Evolutionary conservation across 53 echinoderm and acorn worm genomes (phyloP).

Genomic region (Hippasteria phrygiana): DNA sequence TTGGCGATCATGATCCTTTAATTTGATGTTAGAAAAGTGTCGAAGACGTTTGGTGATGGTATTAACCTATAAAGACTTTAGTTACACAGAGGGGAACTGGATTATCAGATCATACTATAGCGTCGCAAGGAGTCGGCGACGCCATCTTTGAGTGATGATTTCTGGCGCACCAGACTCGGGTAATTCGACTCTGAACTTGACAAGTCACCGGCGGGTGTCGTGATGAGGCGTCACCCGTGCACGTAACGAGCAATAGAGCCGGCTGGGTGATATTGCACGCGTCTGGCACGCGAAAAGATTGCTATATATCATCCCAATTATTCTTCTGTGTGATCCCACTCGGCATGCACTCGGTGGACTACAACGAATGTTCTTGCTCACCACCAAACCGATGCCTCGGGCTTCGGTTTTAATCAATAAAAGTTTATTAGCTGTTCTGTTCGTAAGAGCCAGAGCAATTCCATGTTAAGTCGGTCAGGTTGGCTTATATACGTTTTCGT

Average conservation of each 20-base stretch:
- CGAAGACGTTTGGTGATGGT: too few relatives aligned
- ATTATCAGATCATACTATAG: not conserved
- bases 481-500: too few relatives aligned
- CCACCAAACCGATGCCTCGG: too few relatives aligned
- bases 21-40: too few relatives aligned
- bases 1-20: too few relatives aligned
- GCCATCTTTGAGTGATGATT: not conserved
- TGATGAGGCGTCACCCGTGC: conserved; percentile 38
- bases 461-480: too few relatives aligned
- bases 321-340: not conserved
- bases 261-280: conserved; percentile 2
- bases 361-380: too few relatives aligned
- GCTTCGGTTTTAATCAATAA: too few relatives aligned
- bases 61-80: too few relatives aligned
- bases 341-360: conserved; percentile 9
- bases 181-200: conserved; percentile 24
- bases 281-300: not conserved
- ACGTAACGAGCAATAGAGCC: not conserved
- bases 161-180: not conserved
- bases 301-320: not conserved
- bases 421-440: too few relatives aligned
- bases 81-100: not conserved
- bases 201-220: conserved; percentile 9
- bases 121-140: not conserved
- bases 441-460: too few relatives aligned